These are phyloP conservation scores for Odontamblyopus rebecca DNA, from an alignment of 2,797 vertebrate species.

Conservation along the genomic window DNA sequence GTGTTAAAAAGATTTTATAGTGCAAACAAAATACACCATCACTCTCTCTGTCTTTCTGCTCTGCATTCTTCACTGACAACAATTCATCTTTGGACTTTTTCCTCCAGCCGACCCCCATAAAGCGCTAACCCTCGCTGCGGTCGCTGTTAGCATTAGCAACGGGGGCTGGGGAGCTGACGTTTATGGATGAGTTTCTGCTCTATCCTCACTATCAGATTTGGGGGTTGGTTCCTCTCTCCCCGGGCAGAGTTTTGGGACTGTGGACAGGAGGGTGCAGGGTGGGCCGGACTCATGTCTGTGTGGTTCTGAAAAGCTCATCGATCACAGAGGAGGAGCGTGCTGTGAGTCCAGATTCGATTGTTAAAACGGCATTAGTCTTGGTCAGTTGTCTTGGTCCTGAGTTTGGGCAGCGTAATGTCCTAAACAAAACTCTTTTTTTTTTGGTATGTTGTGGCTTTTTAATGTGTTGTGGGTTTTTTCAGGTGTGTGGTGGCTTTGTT, in stretches of 20 bases:
- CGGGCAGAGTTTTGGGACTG: slow-evolving; percentile 35
- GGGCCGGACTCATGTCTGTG: slow-evolving; percentile 61
- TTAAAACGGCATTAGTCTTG: slow-evolving; percentile 49
- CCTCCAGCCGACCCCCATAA: slow-evolving; percentile 54
- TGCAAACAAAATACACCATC: slow-evolving; percentile 59
- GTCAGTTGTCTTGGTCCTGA: not conserved
- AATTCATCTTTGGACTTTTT: slow-evolving; percentile 65
- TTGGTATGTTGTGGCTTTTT: too few relatives aligned
- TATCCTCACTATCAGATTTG: slow-evolving; percentile 68
- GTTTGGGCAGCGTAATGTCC: fast-evolving
- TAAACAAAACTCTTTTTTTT: not conserved
- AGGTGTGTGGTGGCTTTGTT: too few relatives aligned
- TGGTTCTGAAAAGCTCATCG: slow-evolving; percentile 67
- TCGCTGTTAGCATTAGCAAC: slow-evolving; percentile 46
- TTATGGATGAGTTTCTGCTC: slow-evolving; percentile 73
- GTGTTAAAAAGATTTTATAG: slow-evolving; percentile 48
- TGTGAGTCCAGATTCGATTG: slow-evolving; percentile 57
- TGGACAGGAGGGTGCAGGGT: slow-evolving; percentile 55
- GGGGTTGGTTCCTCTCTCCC: slow-evolving; percentile 49
- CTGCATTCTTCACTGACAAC: slow-evolving; percentile 65
- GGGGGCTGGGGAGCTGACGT: slow-evolving; percentile 61
- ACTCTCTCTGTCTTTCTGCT: slow-evolving; percentile 35
- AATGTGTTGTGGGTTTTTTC: too few relatives aligned
- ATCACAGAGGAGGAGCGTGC: slow-evolving; percentile 62
- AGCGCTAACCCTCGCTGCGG: slow-evolving; percentile 44